Evolutionary conservation across 2,888 invertebrate genomes (phyloP).

Genomic region (Chrysotoxum bicinctum): DNA sequence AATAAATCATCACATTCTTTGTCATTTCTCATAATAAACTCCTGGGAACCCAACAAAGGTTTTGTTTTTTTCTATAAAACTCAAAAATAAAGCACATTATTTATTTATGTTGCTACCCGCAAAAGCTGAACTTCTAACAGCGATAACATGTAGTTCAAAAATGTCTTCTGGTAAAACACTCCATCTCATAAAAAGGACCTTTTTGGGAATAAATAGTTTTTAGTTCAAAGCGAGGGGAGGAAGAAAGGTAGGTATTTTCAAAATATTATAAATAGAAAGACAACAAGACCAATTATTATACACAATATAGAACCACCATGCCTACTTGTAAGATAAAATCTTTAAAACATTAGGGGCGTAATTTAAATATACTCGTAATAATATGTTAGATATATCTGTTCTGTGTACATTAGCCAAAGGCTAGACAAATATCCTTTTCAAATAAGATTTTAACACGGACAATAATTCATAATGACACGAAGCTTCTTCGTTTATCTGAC

Average conservation of each 20-base stretch:
- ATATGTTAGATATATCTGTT: neutral
- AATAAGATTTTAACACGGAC: neutral
- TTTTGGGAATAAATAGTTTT: slow-evolving; percentile 3
- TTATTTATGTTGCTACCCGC: neutral
- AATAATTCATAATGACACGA: slow-evolving; percentile 4
- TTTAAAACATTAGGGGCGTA: neutral
- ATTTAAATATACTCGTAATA: too few species aligned
- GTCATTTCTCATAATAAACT: neutral
- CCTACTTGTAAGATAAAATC: neutral
- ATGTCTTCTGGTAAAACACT: slow-evolving; percentile 12
- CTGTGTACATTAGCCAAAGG: neutral
- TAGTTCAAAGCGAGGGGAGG: neutral
- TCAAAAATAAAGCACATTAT: neutral
- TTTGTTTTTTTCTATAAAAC: neutral
- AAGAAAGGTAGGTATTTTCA: neutral
- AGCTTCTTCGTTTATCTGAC: neutral
- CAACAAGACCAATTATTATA: slow-evolving; percentile 20
- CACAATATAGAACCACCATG: neutral
- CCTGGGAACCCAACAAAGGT: neutral
- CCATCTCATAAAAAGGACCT: neutral
- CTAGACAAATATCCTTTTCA: neutral
- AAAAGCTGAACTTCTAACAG: neutral
- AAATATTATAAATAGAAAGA: slow-evolving; percentile 18
- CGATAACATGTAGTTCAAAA: neutral
- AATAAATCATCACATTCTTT: neutral